Percentiles rank a stretch among this genome's conserved stretches.
phyloP scores from a whole-genome alignment of 2,888 invertebrate species.

The Leptinotarsa rubiginosa region DNA sequence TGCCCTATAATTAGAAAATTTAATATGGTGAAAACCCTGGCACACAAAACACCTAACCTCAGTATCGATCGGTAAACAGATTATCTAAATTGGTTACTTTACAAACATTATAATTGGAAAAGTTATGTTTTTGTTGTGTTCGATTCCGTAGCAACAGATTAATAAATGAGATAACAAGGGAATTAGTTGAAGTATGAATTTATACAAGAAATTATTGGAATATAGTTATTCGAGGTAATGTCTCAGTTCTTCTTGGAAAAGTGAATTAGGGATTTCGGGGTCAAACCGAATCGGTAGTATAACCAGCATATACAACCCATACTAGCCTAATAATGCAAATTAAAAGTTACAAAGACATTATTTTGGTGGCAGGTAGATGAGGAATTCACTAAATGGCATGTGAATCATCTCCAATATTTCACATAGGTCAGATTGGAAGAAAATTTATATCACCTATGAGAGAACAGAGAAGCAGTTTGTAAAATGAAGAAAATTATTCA shows the following conservation, averaged over 20 bases:
- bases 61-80: slow-evolving; percentile 62
- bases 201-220: slow-evolving; percentile 28
- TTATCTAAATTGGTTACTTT: slow-evolving; percentile 64
- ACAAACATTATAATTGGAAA: slow-evolving; percentile 64
- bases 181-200: slow-evolving; percentile 4
- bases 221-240: not conserved
- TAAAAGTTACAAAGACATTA: no score
- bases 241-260: not conserved
- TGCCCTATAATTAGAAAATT: slow-evolving; percentile 26
- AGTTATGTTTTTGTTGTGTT: slow-evolving; percentile 53
- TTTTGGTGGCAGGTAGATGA: no score
- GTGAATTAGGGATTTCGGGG: no score
- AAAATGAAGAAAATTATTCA: no score
- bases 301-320: not conserved
- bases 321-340: no score
- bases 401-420: no score
- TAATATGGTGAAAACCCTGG: slow-evolving; percentile 28
- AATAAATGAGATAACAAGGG: slow-evolving; percentile 21
- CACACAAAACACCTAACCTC: slow-evolving; percentile 47
- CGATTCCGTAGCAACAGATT: slow-evolving; percentile 39
- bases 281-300: not conserved
- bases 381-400: no score
- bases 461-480: no score
- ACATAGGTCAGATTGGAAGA: no score
- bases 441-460: no score